Base-by-base conservation (phyloP, 1,140 invertebrate genomes). In the Pristionchus pacificus region DNA sequence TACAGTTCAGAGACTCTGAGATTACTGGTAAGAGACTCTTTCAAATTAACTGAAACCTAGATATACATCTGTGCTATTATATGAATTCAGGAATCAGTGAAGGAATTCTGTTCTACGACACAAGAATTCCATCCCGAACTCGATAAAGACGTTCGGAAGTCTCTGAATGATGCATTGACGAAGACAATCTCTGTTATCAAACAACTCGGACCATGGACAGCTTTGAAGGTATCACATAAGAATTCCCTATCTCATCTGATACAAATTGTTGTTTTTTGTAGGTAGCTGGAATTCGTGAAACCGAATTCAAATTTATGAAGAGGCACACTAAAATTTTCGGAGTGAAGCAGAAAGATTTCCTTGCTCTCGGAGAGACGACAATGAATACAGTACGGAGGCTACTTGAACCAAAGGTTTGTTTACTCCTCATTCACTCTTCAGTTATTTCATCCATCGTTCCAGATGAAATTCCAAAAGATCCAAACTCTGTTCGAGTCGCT, bases 121-220 rank as follows among this genome's bases (percentile, higher is more conserved):
- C 31, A 31, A 14, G 72, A 79, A 60, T 79, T 79, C 61, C 68
- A 71, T 27, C 76, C 77, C 6, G 76, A 75, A 38, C 25, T 79
- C 1, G 79, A 82, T 30, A 24, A 68, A 0, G 79, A 80, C 70
- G 68, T 76, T 15, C 62, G 79, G 14, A 65, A 59, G 60, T 55
- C 65, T 10, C 66, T 80, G 30, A 27, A 38, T 1, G 76, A 82
- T 14, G 77, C 79, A n/a, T 29, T 78, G 1, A 75, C 60, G 14
- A 73, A 68, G 27, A 79, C 77, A 19, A 59, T 57, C n/a, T 33
- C 63, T 15, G 68, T 79, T n/a, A 69, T 80, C 10, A 28, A 67
- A 38, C 75, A 74, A 67, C 55, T 80, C 1, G 79, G 79, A 27
- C 71, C 69, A 25, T 80, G 79, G 79, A 79, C 79, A 25, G 79